These are phyloP conservation scores for Drosophila yooni DNA, from an alignment of 2,888 invertebrate genomes.

Conservation along the genomic window DNA sequence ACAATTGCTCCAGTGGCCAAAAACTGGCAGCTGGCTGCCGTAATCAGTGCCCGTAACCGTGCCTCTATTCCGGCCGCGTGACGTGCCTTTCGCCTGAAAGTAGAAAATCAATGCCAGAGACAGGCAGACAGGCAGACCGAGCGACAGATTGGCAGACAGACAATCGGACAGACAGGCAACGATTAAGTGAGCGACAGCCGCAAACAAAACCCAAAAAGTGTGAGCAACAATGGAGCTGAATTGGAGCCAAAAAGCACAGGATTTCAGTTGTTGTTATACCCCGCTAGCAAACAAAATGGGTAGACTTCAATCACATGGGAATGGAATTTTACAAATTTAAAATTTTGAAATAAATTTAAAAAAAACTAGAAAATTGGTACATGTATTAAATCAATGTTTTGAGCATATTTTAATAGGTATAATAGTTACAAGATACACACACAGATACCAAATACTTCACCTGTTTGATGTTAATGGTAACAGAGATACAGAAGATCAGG, in stretches of 20 bases:
- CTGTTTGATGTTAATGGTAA: background rate
- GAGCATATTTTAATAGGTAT: background rate
- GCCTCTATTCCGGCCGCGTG: conserved; percentile 30
- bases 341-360: background rate
- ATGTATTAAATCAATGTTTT: accelerated
- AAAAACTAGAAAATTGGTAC: background rate
- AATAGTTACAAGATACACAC: background rate
- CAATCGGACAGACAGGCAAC: conserved; percentile 24
- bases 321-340: background rate
- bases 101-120: conserved; percentile 69
- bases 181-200: conserved; percentile 73
- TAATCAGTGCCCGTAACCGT: conserved; percentile 42
- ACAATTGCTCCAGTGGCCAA: conserved; percentile 73
- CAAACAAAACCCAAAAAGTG: conserved; percentile 48
- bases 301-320: background rate
- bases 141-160: conserved; percentile 1
- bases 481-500: too few species aligned
- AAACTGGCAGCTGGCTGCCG: conserved; percentile 48
- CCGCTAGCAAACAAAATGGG: background rate
- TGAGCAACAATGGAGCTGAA: conserved; percentile 43
- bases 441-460: background rate
- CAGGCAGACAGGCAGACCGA: conserved; percentile 30
- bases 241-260: conserved; percentile 37
- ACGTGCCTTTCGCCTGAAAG: conserved; percentile 60
- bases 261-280: conserved; percentile 14